Evolutionary conservation across 2,113 vertebrate species (phyloP).

Genomic region (Grammomys dolichurus): DNA sequence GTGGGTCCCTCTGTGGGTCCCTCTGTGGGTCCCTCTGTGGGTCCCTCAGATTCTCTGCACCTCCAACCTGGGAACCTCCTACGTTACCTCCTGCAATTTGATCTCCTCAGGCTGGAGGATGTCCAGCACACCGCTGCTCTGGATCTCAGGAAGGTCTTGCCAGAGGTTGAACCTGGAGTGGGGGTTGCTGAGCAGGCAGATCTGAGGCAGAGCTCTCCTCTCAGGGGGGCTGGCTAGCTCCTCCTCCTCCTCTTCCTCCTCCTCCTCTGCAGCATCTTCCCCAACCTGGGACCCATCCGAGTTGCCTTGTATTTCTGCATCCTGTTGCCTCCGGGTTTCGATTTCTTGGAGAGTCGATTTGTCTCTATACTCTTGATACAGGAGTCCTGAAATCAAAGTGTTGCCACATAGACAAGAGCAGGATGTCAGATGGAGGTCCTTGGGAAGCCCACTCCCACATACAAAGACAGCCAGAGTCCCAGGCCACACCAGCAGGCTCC

Average conservation of each 20-base stretch:
- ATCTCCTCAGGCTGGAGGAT: conserved; percentile 92
- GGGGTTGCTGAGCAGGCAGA: conserved; percentile 89
- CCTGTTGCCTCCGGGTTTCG: conserved; percentile 93
- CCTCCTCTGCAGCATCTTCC: conserved; percentile 76
- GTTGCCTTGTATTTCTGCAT: conserved; percentile 86
- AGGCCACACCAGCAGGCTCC: rapidly evolving
- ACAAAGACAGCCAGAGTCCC: not conserved
- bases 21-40: no score
- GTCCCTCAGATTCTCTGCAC: rapidly evolving
- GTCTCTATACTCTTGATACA: conserved; percentile 98
- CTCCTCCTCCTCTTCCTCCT: conserved; percentile 83
- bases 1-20: no score
- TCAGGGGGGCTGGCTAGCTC: conserved; percentile 76
- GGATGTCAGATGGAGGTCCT: not conserved
- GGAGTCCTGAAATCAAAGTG: conserved; percentile 88
- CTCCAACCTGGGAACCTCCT: not conserved
- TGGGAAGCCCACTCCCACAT: rapidly evolving
- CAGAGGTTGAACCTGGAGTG: conserved; percentile 93
- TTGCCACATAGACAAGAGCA: not conserved
- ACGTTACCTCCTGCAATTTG: conserved; percentile 94
- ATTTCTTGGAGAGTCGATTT: conserved; percentile 96
- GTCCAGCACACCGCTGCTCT: conserved; percentile 91
- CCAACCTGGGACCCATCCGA: conserved; percentile 70
- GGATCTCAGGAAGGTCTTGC: conserved; percentile 96
- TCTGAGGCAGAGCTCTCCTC: conserved; percentile 86